Conservation (phyloP, 2,113 vertebrate genomes). For the Agelaius phoeniceus region DNA sequence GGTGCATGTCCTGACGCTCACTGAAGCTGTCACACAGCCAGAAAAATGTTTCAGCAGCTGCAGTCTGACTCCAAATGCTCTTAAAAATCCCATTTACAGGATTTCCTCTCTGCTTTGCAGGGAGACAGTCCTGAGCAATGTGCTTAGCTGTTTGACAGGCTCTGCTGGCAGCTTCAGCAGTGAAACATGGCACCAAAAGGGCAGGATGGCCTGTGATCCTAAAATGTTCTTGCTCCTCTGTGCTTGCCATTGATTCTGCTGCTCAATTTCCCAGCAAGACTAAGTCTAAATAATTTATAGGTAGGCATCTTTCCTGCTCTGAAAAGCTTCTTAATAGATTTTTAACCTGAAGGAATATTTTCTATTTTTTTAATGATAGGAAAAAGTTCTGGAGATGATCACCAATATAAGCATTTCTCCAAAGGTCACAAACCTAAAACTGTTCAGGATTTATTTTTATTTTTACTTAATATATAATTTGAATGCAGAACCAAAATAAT, state of each 20-base stretch:
- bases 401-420: neutral
- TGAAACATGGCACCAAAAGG: neutral
- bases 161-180: neutral
- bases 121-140: neutral
- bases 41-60: neutral
- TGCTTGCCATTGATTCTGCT: neutral
- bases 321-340: neutral
- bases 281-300: neutral
- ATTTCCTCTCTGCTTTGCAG: conserved; percentile 1
- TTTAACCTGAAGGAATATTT: neutral
- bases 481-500: neutral
- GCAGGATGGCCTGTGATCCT: neutral
- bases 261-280: neutral
- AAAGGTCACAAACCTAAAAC: neutral
- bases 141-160: neutral
- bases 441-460: neutral
- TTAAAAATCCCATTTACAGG: conserved; percentile 31
- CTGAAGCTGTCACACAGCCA: neutral
- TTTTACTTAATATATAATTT: neutral
- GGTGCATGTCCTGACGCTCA: neutral
- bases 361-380: neutral
- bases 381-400: neutral
- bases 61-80: neutral
- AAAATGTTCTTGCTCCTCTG: neutral
- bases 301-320: neutral